Conservation (phyloP, 2,888 invertebrate species). For the Sipha maydis region DNA sequence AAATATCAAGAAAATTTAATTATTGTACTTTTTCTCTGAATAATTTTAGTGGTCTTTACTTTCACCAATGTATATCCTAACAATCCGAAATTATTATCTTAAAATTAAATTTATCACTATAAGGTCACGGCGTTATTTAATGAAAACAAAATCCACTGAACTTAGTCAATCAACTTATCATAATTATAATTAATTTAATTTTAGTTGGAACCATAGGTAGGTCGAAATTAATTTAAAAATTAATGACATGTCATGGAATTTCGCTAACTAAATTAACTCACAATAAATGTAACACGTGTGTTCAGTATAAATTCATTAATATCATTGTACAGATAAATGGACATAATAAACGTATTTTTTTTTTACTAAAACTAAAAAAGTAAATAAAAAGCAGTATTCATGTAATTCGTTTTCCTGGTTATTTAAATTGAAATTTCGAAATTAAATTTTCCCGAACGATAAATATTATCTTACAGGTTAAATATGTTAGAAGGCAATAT, state of each 20-base stretch:
- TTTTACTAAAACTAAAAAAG: no score
- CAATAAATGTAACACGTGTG: not conserved
- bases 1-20: not conserved
- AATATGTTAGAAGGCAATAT: no score
- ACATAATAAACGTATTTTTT: no score
- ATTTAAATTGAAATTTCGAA: no score
- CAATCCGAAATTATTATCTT: not conserved
- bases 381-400: no score
- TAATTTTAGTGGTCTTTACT: not conserved
- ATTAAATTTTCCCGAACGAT: no score
- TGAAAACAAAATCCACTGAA: not conserved
- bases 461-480: no score
- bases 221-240: not conserved
- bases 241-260: not conserved
- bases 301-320: not conserved
- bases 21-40: not conserved
- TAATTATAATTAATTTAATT: not conserved
- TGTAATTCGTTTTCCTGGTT: no score
- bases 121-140: not conserved
- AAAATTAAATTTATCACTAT: not conserved
- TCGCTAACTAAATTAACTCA: not conserved
- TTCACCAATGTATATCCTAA: not conserved
- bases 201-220: not conserved
- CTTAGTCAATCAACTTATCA: not conserved
- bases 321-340: no score